These are phyloP conservation scores for Chironex yamaguchii DNA, from an alignment of 30 jellyfish, hydroid and myxozoan genomes.

Conservation along the genomic window DNA sequence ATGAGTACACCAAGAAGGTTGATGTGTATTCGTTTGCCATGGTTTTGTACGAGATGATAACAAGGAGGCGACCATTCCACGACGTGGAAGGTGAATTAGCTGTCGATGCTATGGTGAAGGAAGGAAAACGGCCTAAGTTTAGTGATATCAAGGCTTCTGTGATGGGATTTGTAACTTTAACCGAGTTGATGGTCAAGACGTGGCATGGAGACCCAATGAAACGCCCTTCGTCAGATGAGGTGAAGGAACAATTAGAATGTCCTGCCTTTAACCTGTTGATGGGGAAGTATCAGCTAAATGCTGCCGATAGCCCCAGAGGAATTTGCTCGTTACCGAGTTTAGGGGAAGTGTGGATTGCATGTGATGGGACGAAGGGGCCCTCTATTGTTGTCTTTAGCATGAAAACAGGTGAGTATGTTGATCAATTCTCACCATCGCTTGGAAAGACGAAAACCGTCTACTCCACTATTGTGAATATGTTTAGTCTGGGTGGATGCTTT, in stretches of 20 bases:
- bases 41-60: constrained; percentile 78
- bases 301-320: constrained; percentile 71
- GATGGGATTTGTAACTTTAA: constrained; percentile 73
- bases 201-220: constrained; percentile 82
- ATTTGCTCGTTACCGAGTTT: constrained; percentile 54
- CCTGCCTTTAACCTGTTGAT: constrained; percentile 71
- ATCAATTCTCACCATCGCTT: not conserved
- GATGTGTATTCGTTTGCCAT: constrained; percentile 93
- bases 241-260: constrained; percentile 39
- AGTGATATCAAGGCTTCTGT: constrained; percentile 48
- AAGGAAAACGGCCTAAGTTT: constrained; percentile 84
- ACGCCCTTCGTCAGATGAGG: constrained; percentile 78
- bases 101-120: constrained; percentile 49
- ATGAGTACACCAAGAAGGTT: constrained; percentile 85
- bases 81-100: constrained; percentile 49
- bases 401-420: constrained; percentile 25
- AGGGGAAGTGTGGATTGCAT: constrained; percentile 78
- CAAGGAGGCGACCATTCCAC: constrained; percentile 83
- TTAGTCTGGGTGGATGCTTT: constrained; percentile 53
- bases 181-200: constrained; percentile 72
- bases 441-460: constrained; percentile 30
- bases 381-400: constrained; percentile 62
- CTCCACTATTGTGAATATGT: constrained; percentile 43
- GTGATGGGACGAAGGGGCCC: constrained; percentile 83
- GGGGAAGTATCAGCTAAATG: constrained; percentile 62